phyloP scores from a whole-genome alignment of 1,140 invertebrate genomes.

The Gonioctena quinquepunctata region DNA sequence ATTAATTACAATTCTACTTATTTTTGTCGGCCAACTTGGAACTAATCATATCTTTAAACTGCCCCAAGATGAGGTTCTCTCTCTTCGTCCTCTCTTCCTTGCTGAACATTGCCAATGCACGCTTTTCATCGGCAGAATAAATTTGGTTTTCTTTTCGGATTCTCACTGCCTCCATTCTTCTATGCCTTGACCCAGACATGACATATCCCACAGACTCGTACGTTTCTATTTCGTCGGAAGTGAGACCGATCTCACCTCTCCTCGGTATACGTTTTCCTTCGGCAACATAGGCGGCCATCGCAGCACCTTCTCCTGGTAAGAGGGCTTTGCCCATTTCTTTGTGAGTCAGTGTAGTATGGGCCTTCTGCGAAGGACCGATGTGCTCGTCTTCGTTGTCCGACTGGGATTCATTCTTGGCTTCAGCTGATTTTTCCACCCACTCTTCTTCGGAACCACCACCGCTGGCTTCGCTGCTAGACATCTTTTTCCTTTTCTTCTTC shows the following conservation, averaged over 20 bases:
- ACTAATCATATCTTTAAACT: slow-evolving; percentile 91
- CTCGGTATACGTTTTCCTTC: slow-evolving; percentile 98
- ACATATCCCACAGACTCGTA: slow-evolving; percentile 97
- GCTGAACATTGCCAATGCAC: slow-evolving; percentile 96
- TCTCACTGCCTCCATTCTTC: slow-evolving; percentile 99
- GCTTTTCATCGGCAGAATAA: slow-evolving; percentile 98
- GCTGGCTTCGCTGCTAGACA: slow-evolving; percentile 47
- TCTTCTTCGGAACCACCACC: slow-evolving; percentile 58
- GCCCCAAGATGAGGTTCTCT: slow-evolving; percentile 93
- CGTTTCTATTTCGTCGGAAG: slow-evolving; percentile 90
- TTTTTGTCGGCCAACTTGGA: slow-evolving; percentile 66
- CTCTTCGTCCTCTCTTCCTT: slow-evolving; percentile 95
- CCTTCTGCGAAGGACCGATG: slow-evolving; percentile 73
- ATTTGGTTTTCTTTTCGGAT: slow-evolving; percentile 99
- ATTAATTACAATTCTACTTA: slow-evolving; percentile 30
- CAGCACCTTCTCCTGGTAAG: slow-evolving; percentile 93
- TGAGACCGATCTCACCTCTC: slow-evolving; percentile 97
- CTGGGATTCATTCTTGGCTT: slow-evolving; percentile 41
- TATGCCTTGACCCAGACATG: slow-evolving; percentile 98
- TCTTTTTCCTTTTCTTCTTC: slow-evolving; percentile 51
- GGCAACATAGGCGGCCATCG: slow-evolving; percentile 97
- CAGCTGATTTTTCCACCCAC: slow-evolving; percentile 72
- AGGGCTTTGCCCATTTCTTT: slow-evolving; percentile 89
- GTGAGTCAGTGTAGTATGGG: slow-evolving; percentile 71
- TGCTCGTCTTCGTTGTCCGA: slow-evolving; percentile 61